phyloP scores from a whole-genome alignment of 2,888 invertebrate genomes.

The Trachelus iudaicus region DNA sequence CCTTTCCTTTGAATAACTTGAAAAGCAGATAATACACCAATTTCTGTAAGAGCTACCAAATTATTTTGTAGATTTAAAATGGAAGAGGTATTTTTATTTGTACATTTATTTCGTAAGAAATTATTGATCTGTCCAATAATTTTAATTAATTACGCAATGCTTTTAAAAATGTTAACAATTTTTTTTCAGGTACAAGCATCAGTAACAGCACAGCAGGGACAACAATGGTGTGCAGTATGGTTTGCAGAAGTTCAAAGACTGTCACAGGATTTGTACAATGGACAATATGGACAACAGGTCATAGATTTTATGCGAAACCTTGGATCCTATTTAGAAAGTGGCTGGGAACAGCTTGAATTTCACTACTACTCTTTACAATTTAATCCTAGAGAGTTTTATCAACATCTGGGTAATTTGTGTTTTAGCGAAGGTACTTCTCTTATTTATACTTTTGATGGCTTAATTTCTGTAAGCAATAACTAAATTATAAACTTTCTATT shows the following conservation, averaged over 20 bases:
- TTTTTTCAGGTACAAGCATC: conserved; percentile 48
- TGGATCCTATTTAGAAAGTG: conserved; percentile 38
- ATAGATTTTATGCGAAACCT: conserved; percentile 40
- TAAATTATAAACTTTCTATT: not conserved
- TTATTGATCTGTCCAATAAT: not conserved
- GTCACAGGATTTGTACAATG: conserved; percentile 39
- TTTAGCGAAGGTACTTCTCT: conserved; percentile 41
- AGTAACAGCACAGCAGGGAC: conserved; percentile 47
- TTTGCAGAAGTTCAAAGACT: conserved; percentile 39
- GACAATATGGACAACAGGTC: conserved; percentile 42
- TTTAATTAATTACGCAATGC: not conserved
- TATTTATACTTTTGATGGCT: not conserved
- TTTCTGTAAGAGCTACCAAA: not conserved
- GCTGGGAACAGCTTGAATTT: conserved; percentile 44
- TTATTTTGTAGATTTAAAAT: not conserved
- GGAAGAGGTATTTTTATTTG: not conserved
- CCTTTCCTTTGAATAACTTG: not conserved
- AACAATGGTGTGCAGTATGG: conserved; percentile 45
- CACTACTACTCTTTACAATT: conserved; percentile 46
- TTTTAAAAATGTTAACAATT: not conserved
- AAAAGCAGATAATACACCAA: not conserved
- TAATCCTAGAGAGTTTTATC: conserved; percentile 42
- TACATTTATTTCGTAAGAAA: not conserved
- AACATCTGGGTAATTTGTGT: conserved; percentile 40
- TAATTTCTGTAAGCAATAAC: not conserved